Percentiles rank a stretch among this genome's conserved stretches.
Evolutionary conservation across 1,140 invertebrate species (phyloP).

Genomic region (Ganaspis sp.): DNA sequence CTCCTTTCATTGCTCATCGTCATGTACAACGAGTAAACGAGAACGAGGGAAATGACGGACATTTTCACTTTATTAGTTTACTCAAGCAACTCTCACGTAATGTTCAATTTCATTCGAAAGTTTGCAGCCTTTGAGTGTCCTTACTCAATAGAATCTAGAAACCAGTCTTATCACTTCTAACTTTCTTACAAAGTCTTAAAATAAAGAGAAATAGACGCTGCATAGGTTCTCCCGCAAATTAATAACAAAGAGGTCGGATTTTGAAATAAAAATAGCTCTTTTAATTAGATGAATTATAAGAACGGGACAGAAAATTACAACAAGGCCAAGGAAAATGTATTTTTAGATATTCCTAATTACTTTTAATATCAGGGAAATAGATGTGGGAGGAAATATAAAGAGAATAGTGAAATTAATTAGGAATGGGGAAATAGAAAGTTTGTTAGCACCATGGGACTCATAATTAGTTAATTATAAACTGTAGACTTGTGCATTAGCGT

Average conservation of each 20-base stretch:
- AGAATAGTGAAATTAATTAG: no score
- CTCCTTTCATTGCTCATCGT: background rate
- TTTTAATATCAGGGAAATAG: no score
- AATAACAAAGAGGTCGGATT: background rate
- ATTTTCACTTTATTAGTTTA: slow-evolving; percentile 8
- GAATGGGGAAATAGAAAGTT: no score
- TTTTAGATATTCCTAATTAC: background rate
- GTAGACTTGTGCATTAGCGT: no score
- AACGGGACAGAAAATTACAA: background rate
- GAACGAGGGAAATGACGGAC: slow-evolving; percentile 8
- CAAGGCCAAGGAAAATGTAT: background rate
- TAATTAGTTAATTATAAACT: no score
- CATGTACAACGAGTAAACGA: slow-evolving; percentile 8
- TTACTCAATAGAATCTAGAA: background rate
- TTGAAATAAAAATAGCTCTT: background rate
- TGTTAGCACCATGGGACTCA: no score
- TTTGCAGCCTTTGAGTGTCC: background rate
- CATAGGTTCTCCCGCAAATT: background rate
- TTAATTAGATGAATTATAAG: background rate
- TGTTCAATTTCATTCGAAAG: slow-evolving; percentile 3
- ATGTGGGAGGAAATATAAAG: no score
- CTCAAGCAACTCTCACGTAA: slow-evolving; percentile 13
- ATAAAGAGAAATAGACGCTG: background rate
- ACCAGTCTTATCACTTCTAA: slow-evolving; percentile 9
- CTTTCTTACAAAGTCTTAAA: slow-evolving; percentile 1